Conservation (phyloP, 2,797 vertebrate species). For the Myiothlypis coronata region DNA sequence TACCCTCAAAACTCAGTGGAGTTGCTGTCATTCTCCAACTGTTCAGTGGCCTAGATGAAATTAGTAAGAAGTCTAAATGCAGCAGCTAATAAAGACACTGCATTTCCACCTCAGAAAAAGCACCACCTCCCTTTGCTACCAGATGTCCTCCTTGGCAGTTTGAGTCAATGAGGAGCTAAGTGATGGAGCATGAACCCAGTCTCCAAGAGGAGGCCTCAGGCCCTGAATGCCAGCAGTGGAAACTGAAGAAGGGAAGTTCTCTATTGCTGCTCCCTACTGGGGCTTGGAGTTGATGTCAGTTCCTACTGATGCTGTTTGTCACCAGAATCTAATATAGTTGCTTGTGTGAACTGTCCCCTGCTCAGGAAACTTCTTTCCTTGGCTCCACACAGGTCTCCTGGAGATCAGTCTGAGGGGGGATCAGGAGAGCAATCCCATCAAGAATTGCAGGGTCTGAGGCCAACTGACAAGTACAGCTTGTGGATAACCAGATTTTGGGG, state of each 20-base stretch:
- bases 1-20: constrained; percentile 53
- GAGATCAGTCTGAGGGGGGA: background rate
- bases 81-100: constrained; percentile 26
- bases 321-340: background rate
- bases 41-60: constrained; percentile 55
- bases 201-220: background rate
- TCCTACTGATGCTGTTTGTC: background rate
- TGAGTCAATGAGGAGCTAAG: background rate
- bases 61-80: constrained; percentile 21
- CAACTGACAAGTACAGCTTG: background rate
- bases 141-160: constrained; percentile 20
- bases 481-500: background rate
- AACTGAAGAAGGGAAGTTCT: background rate
- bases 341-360: background rate
- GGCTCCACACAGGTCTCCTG: background rate
- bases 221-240: background rate
- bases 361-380: background rate
- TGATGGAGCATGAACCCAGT: background rate
- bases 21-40: constrained; percentile 49
- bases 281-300: background rate
- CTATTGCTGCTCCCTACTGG: background rate
- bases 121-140: background rate
- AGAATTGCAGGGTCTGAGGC: background rate
- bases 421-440: background rate
- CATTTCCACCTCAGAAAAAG: background rate